These are phyloP conservation scores for Cyprinus carpio DNA, from an alignment of 2,113 vertebrate genomes.

Conservation along the genomic window DNA sequence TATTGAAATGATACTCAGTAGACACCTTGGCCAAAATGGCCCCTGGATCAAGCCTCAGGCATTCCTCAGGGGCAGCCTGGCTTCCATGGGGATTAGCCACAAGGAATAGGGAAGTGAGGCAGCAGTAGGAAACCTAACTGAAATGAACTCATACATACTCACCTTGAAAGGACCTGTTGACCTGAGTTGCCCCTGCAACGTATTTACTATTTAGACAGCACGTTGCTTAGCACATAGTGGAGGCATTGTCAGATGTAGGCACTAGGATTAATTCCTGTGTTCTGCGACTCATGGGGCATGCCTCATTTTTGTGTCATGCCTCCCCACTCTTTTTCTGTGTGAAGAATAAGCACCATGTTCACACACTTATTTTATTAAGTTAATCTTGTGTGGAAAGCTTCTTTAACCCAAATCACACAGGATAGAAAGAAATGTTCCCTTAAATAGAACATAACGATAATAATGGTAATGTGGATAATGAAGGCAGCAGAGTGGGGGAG, in stretches of 20 bases:
- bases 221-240: slow-evolving; percentile 30
- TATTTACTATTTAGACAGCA: slow-evolving; percentile 23
- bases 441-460: slow-evolving; percentile 69
- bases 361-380: slow-evolving; percentile 82
- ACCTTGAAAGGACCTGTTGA: slow-evolving; percentile 37
- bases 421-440: slow-evolving; percentile 79
- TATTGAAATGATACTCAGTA: slow-evolving; percentile 66
- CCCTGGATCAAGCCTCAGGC: slow-evolving; percentile 71
- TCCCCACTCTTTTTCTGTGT: slow-evolving; percentile 46
- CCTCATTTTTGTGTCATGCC: slow-evolving; percentile 32
- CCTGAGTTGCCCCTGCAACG: slow-evolving; percentile 35
- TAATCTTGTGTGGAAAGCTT: slow-evolving; percentile 85
- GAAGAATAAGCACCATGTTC: slow-evolving; percentile 78
- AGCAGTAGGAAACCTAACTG: slow-evolving; percentile 53
- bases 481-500: slow-evolving; percentile 41
- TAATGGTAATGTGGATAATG: slow-evolving; percentile 55
- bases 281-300: not conserved
- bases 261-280: not conserved
- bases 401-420: slow-evolving; percentile 89
- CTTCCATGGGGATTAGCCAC: slow-evolving; percentile 69
- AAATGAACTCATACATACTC: slow-evolving; percentile 40
- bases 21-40: slow-evolving; percentile 70
- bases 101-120: slow-evolving; percentile 55
- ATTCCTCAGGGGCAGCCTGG: slow-evolving; percentile 73
- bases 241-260: slow-evolving; percentile 3